These are phyloP conservation scores for Temnothorax ravouxi DNA, from an alignment of 2,888 invertebrate species.

Conservation along the genomic window DNA sequence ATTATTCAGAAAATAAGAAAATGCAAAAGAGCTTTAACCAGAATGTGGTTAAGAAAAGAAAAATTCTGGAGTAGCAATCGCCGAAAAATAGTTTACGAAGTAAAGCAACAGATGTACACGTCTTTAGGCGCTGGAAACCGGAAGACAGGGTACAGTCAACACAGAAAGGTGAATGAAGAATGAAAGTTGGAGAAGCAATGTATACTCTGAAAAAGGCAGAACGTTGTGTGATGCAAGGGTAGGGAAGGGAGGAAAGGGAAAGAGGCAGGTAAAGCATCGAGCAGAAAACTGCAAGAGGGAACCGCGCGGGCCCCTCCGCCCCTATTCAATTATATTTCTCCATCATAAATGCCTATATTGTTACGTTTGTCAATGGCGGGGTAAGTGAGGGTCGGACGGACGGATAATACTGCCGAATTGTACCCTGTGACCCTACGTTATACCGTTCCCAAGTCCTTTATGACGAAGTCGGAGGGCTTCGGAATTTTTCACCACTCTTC, in stretches of 20 bases:
- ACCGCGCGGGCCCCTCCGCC: conserved; percentile 73
- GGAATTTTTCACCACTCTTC: conserved; percentile 30
- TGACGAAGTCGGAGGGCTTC: conserved; percentile 8
- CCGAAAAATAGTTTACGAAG: conserved; percentile 24
- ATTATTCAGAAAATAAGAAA: background rate
- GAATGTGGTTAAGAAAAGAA: background rate
- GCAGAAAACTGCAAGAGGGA: conserved; percentile 57
- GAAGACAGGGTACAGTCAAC: conserved; percentile 40
- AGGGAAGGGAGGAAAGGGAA: conserved; percentile 59
- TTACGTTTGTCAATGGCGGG: conserved; percentile 86
- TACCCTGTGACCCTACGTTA: conserved; percentile 74
- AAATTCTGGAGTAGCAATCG: background rate
- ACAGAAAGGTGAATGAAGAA: conserved; percentile 27
- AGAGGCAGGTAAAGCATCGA: conserved; percentile 34
- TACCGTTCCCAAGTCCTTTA: conserved; percentile 44
- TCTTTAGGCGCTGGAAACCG: conserved; percentile 15
- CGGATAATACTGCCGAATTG: conserved; percentile 82
- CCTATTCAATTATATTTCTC: conserved; percentile 86
- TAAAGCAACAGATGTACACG: conserved; percentile 31
- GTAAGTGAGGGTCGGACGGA: conserved; percentile 85
- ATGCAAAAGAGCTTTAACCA: background rate
- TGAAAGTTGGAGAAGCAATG: conserved; percentile 32
- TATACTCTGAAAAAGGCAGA: conserved; percentile 29
- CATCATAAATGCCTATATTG: conserved; percentile 86
- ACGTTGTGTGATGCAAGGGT: conserved; percentile 36